Base-by-base conservation (phyloP, 2,888 invertebrate genomes). In the Metopia argyrocephala region DNA sequence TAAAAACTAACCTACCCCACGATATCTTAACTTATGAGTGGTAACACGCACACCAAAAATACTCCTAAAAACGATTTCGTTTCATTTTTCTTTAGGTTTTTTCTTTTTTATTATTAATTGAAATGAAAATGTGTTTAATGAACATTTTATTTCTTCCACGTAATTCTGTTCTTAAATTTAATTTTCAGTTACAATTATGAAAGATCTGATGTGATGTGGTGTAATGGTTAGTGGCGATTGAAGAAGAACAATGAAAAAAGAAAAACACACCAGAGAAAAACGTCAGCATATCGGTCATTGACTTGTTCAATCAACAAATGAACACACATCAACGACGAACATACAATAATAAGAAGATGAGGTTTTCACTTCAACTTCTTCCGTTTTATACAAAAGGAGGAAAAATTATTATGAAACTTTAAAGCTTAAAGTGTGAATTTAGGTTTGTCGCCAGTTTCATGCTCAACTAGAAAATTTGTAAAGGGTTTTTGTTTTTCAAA, bases 161-260 rank as follows among this genome's bases (percentile, higher is more conserved):
- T 73, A 71, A 78, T 78, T 73, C 48, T 66, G 66, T 78, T 78
- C 54, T 46, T 61, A 78, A 76, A 73, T 59, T 48, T 21, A 66
- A 78, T 78, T 71, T 78, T 78, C 71, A 73, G 78, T 73, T 66
- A 73, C 71, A 78, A 78, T 78, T 78, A 73, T 78, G 52, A 73
- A 69, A 65, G 54, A 52, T 66, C 56, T 71, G 62, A 54, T 61
- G 18, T 31, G 0, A 12, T 31, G 9, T 31, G 31, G 31, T 3
- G 31, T 31, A 2, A 12, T 68, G 45, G 52, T 38, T 38, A 38
- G 28, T 64, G 57, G 25, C 65, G 66, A 65, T 65, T 65, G 45
- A 31, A 71, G 54, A 65, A 66, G 52, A 70, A 65, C 64, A 52
- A 66, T 25, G 28, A n/a, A 6, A 65, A 38, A 69, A 23, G 20